Conservation (phyloP, 2,888 invertebrate species). For the Flabesymbios commensalis region DNA sequence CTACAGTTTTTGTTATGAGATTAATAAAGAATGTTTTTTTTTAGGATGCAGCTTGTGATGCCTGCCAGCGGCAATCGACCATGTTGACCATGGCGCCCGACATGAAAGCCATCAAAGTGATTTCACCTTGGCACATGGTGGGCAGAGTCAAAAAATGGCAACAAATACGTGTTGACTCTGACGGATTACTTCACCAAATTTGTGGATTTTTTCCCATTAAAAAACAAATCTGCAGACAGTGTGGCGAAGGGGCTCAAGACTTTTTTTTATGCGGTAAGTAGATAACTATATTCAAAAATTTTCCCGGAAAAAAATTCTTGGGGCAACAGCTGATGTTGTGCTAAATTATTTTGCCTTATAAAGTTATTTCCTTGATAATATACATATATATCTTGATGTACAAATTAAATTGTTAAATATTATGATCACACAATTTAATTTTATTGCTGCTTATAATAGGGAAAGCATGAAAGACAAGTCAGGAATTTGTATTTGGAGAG, state of each 20-base stretch:
- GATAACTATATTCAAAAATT: no score
- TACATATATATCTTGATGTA: no score
- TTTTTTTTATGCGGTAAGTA: not conserved
- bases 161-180: not conserved
- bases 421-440: no score
- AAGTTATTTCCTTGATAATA: no score
- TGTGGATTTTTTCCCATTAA: not conserved
- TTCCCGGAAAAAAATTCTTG: no score
- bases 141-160: not conserved
- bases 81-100: not conserved
- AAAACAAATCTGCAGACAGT: not conserved
- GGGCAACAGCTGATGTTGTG: no score
- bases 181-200: conserved; percentile 2
- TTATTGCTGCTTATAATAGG: no score
- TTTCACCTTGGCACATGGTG: not conserved
- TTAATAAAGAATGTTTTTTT: not conserved
- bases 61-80: not conserved
- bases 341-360: no score
- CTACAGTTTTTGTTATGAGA: no score
- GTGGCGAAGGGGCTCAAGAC: not conserved
- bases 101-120: not conserved
- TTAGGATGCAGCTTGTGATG: not conserved
- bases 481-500: no score
- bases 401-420: no score
- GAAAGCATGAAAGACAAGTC: no score